phyloP scores from a whole-genome alignment of 2,888 invertebrate species.

The Andrena bucephala region DNA sequence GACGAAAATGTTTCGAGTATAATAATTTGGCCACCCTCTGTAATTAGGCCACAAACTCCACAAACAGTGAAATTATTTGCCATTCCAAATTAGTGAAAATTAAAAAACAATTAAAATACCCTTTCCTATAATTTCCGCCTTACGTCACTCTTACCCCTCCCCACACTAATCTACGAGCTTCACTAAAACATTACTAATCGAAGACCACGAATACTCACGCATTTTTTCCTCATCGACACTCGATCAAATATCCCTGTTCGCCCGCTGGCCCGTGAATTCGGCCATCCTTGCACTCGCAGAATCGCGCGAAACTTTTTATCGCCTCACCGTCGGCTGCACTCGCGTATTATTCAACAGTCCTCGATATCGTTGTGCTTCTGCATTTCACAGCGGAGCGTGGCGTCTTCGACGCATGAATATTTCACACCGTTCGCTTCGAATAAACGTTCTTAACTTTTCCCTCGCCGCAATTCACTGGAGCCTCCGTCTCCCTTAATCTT shows the following conservation, averaged over 20 bases:
- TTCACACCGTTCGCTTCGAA: slow-evolving; percentile 16
- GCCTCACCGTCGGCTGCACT: slow-evolving; percentile 8
- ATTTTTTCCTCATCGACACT: slow-evolving; percentile 46
- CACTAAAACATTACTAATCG: neutral
- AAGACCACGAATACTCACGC: slow-evolving; percentile 57
- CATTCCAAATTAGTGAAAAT: no score
- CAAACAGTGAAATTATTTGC: no score
- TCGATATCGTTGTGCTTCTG: neutral
- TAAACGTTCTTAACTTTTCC: slow-evolving; percentile 10
- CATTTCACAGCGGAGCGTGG: neutral
- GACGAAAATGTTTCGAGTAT: no score
- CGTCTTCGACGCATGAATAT: slow-evolving; percentile 23
- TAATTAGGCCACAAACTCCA: no score
- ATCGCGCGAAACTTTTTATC: slow-evolving; percentile 7
- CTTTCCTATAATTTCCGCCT: no score
- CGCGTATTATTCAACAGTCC: slow-evolving; percentile 34
- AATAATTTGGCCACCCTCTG: no score
- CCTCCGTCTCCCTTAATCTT: neutral
- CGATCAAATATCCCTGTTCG: slow-evolving; percentile 6
- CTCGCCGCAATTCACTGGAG: neutral
- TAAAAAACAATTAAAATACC: no score
- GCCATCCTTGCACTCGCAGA: neutral
- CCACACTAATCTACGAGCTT: neutral
- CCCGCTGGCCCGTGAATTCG: neutral
- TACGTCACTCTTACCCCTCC: neutral